phyloP scores from a whole-genome alignment of 1,140 invertebrate species.

The Atta texana region DNA sequence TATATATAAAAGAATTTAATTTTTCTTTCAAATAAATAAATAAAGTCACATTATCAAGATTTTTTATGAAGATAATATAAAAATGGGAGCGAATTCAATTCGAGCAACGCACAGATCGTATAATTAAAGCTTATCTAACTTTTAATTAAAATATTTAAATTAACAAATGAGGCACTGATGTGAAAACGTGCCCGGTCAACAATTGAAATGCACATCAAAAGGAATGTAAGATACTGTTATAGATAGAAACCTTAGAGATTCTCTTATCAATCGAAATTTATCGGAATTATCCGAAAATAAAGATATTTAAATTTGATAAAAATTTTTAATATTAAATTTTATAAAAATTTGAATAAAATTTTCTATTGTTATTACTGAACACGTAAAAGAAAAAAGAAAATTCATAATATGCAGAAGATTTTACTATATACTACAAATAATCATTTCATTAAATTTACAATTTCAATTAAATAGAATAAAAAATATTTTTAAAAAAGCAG shows the following conservation, averaged over 20 bases:
- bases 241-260: not conserved
- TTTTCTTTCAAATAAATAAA: no score
- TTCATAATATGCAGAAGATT: not conserved
- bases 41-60: not conserved
- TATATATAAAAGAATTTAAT: no score
- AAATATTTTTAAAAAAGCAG: not conserved
- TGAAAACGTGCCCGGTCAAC: not conserved
- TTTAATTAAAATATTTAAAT: conserved; percentile 49
- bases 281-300: not conserved
- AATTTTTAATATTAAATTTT: not conserved
- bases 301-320: no score
- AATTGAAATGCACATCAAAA: conserved; percentile 31
- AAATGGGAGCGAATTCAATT: conserved; percentile 51
- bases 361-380: not conserved
- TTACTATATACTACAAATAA: not conserved
- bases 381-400: not conserved
- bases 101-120: conserved; percentile 36
- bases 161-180: conserved; percentile 24
- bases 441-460: no score
- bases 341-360: not conserved
- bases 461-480: not conserved
- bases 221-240: conserved; percentile 22
- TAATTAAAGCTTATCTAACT: conserved; percentile 63
- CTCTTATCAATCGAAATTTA: conserved; percentile 14
- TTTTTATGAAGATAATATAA: not conserved